A percentile compares a stretch with the other conserved stretches of the same genome.
Conservation (phyloP, 2,797 vertebrate species). For the Tapera naevia region DNA sequence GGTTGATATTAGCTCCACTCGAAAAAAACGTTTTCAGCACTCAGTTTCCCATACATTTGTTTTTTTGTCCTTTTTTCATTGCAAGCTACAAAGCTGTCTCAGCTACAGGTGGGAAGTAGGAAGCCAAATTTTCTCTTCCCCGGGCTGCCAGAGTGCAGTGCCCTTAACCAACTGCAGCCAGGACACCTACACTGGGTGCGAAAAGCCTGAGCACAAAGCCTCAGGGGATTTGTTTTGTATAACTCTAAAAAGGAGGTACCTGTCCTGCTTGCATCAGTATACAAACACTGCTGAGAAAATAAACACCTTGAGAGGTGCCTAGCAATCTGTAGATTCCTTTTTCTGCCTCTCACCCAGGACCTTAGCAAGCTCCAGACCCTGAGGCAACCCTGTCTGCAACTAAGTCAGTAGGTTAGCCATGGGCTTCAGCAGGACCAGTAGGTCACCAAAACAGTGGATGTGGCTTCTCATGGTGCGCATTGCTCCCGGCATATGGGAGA, state of each 20-base stretch:
- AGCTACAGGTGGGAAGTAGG: accelerated
- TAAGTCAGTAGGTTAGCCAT: not conserved
- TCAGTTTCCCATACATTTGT: not conserved
- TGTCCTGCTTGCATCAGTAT: not conserved
- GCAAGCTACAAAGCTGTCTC: not conserved
- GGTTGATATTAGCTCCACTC: not conserved
- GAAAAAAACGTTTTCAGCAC: not conserved
- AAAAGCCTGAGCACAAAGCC: not conserved
- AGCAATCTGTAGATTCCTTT: not conserved
- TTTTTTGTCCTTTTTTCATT: not conserved
- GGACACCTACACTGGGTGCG: not conserved
- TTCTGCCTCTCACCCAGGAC: not conserved
- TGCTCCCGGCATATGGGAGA: not conserved
- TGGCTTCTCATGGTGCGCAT: not conserved
- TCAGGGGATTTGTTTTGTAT: not conserved
- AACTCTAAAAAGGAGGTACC: not conserved
- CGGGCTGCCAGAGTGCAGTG: not conserved
- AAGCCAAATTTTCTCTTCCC: not conserved
- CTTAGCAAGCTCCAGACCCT: not conserved
- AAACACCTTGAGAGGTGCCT: not conserved
- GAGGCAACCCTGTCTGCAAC: not conserved
- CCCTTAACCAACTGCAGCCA: not conserved
- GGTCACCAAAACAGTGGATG: not conserved
- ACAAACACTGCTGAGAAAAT: not conserved
- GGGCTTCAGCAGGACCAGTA: not conserved